phyloP scores from a whole-genome alignment of 2,113 vertebrate genomes.

The Misgurnus anguillicaudatus region DNA sequence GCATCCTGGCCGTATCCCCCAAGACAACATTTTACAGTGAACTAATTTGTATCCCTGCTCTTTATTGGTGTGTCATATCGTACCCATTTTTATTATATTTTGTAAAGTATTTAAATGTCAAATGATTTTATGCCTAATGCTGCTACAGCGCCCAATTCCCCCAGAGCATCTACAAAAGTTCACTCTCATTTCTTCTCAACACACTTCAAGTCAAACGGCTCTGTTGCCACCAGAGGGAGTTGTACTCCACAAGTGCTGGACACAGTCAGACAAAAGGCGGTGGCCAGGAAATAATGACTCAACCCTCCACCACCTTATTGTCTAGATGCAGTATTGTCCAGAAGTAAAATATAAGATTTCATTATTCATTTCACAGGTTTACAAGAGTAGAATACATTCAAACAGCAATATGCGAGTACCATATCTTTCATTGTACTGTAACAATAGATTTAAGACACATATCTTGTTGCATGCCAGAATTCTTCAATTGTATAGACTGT shows the following conservation, averaged over 20 bases:
- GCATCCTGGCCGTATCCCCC: too few species aligned
- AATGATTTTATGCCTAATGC: too few species aligned
- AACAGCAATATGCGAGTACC: background rate
- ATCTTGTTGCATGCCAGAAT: slow-evolving; percentile 1
- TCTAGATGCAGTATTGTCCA: slow-evolving; percentile 47
- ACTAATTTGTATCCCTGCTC: too few species aligned
- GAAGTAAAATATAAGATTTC: slow-evolving; percentile 9
- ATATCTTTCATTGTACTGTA: background rate
- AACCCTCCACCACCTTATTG: slow-evolving; percentile 57
- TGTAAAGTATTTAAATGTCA: too few species aligned
- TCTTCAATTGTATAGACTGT: background rate
- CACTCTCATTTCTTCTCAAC: background rate
- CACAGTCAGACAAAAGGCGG: slow-evolving; percentile 48
- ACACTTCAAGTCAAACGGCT: background rate
- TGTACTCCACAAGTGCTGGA: slow-evolving; percentile 59
- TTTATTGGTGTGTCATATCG: too few species aligned
- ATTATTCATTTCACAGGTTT: background rate
- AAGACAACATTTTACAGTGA: too few species aligned
- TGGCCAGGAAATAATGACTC: slow-evolving; percentile 57
- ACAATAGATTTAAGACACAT: background rate
- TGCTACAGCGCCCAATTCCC: too few species aligned
- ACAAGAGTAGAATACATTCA: background rate
- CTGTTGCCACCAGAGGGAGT: slow-evolving; percentile 65
- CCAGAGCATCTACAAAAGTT: too few species aligned
- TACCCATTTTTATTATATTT: too few species aligned